A percentile compares a stretch with the other conserved stretches of the same genome.
Conservation (phyloP, 1,140 invertebrate species). For the Metopolophium dirhodum region DNA sequence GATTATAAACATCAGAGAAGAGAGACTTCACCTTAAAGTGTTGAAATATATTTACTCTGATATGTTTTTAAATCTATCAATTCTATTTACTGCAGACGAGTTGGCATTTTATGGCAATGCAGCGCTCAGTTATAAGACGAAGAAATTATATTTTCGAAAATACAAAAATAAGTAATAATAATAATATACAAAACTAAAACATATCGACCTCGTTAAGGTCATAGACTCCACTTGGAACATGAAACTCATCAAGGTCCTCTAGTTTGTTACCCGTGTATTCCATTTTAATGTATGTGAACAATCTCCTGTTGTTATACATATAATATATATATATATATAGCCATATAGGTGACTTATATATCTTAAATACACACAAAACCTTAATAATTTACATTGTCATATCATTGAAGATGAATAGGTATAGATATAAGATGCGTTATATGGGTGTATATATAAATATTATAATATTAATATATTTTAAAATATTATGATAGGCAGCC, state of each 20-base stretch:
- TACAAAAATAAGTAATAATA: not conserved
- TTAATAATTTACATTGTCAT: not conserved
- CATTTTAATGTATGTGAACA: conserved; percentile 12
- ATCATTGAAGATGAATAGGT: not conserved
- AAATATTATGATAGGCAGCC: not conserved
- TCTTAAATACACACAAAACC: not conserved
- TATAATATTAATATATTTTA: not conserved
- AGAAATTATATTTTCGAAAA: not conserved
- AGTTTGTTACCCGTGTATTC: conserved; percentile 45
- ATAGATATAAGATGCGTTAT: not conserved
- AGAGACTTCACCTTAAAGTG: not conserved
- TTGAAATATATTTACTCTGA: not conserved
- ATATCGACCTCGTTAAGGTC: conserved; percentile 55
- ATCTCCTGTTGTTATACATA: not conserved
- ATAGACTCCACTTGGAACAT: conserved; percentile 50
- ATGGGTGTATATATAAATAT: not conserved
- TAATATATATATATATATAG: not conserved
- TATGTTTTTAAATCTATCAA: not conserved
- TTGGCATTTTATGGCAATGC: not conserved
- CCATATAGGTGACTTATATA: conserved; percentile 23
- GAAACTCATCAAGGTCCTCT: conserved; percentile 55
- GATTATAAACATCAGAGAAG: not conserved
- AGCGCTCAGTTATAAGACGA: not conserved
- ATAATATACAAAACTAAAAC: conserved; percentile 27
- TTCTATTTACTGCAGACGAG: not conserved